Percentiles rank a stretch among this genome's conserved stretches.
Conservation (phyloP, 2,113 vertebrate genomes). For the Gavialis gangeticus region DNA sequence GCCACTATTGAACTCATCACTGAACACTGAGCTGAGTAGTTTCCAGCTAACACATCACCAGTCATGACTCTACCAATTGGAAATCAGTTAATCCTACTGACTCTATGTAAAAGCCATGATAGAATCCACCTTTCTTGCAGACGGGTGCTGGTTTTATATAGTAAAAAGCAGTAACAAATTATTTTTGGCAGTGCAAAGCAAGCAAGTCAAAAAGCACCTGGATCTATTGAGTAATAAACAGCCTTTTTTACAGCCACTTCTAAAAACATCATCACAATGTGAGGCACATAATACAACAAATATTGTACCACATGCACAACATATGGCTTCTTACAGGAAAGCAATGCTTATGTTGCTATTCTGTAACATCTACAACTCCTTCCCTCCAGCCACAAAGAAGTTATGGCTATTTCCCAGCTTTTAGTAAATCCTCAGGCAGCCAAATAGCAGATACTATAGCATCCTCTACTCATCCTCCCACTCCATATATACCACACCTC, state of each 20-base stretch:
- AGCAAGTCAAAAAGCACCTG: constrained; percentile 7
- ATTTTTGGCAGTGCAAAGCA: constrained; percentile 35
- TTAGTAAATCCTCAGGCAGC: background rate
- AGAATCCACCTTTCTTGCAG: constrained; percentile 53
- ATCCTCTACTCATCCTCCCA: background rate
- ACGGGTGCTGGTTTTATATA: background rate
- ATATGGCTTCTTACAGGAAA: background rate
- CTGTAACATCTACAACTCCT: background rate
- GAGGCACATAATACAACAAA: background rate
- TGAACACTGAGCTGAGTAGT: background rate
- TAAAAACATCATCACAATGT: constrained; percentile 4
- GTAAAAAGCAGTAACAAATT: background rate
- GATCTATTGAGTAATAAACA: constrained; percentile 16
- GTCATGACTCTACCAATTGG: constrained; percentile 53
- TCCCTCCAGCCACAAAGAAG: background rate
- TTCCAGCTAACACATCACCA: constrained; percentile 48
- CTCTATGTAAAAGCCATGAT: constrained; percentile 52
- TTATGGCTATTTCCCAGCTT: background rate
- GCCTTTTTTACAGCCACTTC: constrained; percentile 13
- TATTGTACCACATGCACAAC: background rate
- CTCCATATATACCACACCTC: background rate
- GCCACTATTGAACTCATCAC: constrained; percentile 49
- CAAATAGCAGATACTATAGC: background rate
- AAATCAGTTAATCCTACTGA: constrained; percentile 67
- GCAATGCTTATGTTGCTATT: background rate